Conservation (phyloP, 2,113 vertebrate species). For the Syrrhaptes paradoxus region DNA sequence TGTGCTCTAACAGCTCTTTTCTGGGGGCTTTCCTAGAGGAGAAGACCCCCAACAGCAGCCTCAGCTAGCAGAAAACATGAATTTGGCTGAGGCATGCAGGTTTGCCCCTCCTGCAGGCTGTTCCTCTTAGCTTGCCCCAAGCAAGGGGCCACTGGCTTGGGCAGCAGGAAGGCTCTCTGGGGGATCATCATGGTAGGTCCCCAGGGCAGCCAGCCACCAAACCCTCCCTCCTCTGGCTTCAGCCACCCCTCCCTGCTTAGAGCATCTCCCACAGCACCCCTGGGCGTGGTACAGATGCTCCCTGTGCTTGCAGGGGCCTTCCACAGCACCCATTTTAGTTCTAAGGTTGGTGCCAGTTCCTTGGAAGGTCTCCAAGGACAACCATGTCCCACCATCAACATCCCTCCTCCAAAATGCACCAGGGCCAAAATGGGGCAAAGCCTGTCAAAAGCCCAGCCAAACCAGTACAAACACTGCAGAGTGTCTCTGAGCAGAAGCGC, state of each 20-base stretch:
- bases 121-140: rapidly evolving
- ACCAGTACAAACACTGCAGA: not conserved
- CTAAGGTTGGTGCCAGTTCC: not conserved
- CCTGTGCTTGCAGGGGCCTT: not conserved
- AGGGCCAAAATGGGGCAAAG: not conserved
- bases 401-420: not conserved
- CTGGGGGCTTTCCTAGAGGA: not conserved
- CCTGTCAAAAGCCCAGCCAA: not conserved
- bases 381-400: not conserved
- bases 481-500: not conserved
- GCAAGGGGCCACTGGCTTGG: not conserved
- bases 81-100: not conserved
- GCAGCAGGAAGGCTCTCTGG: not conserved
- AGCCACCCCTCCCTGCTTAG: not conserved
- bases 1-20: not conserved
- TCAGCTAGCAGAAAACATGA: not conserved
- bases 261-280: not conserved
- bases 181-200: rapidly evolving
- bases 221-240: not conserved
- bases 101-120: not conserved
- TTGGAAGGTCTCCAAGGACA: not conserved
- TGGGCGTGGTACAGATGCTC: not conserved
- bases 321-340: not conserved
- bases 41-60: not conserved
- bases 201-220: not conserved